phyloP scores from a whole-genome alignment of 2,888 invertebrate genomes.

The Fragum fragum region DNA sequence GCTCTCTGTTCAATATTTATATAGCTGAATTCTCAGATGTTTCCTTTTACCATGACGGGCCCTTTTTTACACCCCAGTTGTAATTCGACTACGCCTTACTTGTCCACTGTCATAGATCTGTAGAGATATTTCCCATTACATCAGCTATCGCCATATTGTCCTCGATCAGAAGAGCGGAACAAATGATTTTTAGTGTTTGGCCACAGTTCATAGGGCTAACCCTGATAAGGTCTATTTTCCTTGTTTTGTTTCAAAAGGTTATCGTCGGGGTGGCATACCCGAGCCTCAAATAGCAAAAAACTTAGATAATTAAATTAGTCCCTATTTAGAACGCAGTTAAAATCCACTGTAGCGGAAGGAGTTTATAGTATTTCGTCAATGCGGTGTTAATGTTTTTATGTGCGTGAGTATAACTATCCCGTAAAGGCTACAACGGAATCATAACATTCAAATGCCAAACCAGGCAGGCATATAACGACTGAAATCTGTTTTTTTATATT shows the following conservation, averaged over 20 bases:
- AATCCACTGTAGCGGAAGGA: slow-evolving; percentile 43
- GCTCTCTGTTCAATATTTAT: too few species aligned
- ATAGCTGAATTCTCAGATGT: too few species aligned
- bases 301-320: slow-evolving; percentile 65
- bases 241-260: slow-evolving; percentile 39
- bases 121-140: slow-evolving; percentile 13
- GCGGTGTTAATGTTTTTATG: slow-evolving; percentile 45
- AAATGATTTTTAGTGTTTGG: slow-evolving; percentile 53
- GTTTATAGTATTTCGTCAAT: slow-evolving; percentile 40
- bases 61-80: slow-evolving; percentile 22
- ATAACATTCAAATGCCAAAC: slow-evolving; percentile 12
- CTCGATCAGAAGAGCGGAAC: slow-evolving; percentile 48
- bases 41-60: too few species aligned
- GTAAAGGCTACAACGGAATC: slow-evolving; percentile 11
- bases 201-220: slow-evolving; percentile 19
- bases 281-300: slow-evolving; percentile 12
- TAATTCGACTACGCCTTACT: slow-evolving; percentile 29
- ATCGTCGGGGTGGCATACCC: slow-evolving; percentile 57
- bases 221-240: slow-evolving; percentile 22
- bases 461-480: slow-evolving; percentile 40
- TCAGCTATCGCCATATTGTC: slow-evolving; percentile 36
- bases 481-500: slow-evolving; percentile 31
- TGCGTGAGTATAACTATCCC: slow-evolving; percentile 20
- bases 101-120: slow-evolving; percentile 17
- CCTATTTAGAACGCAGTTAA: slow-evolving; percentile 34